Evolutionary conservation across 1,140 invertebrate genomes (phyloP).

Genomic region (Rhyzopertha dominica): DNA sequence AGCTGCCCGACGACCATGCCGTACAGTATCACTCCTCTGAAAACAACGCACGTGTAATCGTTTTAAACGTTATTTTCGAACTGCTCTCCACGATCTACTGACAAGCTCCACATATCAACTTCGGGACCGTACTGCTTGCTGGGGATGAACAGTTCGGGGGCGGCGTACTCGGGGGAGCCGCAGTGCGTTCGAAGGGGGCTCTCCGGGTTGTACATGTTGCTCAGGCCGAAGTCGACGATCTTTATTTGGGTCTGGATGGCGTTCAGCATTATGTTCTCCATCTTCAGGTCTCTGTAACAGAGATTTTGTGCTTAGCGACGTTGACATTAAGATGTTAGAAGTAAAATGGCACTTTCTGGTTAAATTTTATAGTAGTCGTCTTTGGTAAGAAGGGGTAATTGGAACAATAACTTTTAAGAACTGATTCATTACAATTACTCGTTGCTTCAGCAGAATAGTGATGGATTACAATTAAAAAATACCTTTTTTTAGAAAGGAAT

Average conservation of each 20-base stretch:
- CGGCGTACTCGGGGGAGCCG: constrained; percentile 71
- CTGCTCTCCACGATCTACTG: constrained; percentile 42
- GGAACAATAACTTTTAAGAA: too few species aligned
- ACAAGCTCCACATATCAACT: constrained; percentile 73
- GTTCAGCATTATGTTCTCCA: constrained; percentile 72
- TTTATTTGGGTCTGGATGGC: constrained; percentile 60
- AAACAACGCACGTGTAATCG: constrained; percentile 20
- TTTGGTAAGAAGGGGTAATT: too few species aligned
- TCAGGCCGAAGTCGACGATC: constrained; percentile 72
- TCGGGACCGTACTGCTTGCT: constrained; percentile 64
- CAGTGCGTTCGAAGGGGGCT: constrained; percentile 63
- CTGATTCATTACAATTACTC: too few species aligned
- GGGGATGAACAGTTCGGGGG: constrained; percentile 63
- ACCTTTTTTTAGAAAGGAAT: too few species aligned
- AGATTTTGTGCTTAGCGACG: too few species aligned
- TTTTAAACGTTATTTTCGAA: constrained; percentile 1
- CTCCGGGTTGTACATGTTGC: constrained; percentile 56
- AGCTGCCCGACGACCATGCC: constrained; percentile 62
- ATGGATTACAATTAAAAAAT: too few species aligned
- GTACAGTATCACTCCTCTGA: constrained; percentile 63
- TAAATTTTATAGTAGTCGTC: too few species aligned
- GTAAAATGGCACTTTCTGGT: too few species aligned
- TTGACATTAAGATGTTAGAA: too few species aligned
- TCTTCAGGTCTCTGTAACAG: constrained; percentile 64
- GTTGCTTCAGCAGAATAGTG: too few species aligned